phyloP scores from a whole-genome alignment of 2,797 vertebrate species.

The Simalia tracyae region DNA sequence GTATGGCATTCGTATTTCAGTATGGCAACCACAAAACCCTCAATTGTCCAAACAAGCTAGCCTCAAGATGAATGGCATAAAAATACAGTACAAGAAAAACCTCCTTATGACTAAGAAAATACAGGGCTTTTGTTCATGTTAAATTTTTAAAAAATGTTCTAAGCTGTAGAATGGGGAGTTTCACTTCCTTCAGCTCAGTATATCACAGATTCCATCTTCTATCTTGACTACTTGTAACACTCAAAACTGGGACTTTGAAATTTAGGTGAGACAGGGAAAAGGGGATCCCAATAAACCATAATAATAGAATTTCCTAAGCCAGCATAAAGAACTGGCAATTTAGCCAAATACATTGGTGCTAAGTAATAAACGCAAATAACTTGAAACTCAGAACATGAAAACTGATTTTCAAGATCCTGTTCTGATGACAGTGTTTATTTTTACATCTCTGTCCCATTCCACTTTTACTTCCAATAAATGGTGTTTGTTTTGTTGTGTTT shows the following conservation, averaged over 20 bases:
- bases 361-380: not conserved
- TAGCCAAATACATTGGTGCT: not conserved
- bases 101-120: no score
- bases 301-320: not conserved
- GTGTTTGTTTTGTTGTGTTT: slow-evolving; percentile 39
- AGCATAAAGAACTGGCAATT: not conserved
- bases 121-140: no score
- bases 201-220: not conserved
- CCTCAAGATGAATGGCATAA: no score
- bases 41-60: no score
- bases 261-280: not conserved
- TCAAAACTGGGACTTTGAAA: not conserved
- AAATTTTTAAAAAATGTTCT: no score
- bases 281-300: not conserved
- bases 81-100: no score
- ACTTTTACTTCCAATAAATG: slow-evolving; percentile 39
- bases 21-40: no score
- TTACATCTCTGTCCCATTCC: not conserved
- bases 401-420: not conserved
- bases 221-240: not conserved
- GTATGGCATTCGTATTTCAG: no score
- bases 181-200: not conserved
- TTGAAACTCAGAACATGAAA: not conserved
- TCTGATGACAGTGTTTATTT: slow-evolving; percentile 26
- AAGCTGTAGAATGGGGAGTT: no score